Conservation (phyloP, 1,140 invertebrate species). For the Lasioglossum albipes region DNA sequence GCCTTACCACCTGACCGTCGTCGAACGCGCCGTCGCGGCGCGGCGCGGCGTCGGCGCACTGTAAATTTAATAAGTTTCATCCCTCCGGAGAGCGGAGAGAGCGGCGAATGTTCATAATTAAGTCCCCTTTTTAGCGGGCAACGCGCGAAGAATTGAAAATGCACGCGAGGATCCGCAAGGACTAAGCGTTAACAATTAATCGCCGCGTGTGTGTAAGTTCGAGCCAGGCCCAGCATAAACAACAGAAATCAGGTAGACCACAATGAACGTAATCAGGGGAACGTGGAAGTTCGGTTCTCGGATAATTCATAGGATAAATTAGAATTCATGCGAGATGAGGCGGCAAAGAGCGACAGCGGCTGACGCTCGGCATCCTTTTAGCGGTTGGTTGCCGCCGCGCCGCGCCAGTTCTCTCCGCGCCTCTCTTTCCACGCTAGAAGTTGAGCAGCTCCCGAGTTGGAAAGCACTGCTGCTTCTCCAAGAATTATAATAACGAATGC, state of each 20-base stretch:
- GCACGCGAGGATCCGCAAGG: too few relatives aligned
- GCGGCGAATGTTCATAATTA: too few relatives aligned
- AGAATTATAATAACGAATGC: conserved; percentile 81
- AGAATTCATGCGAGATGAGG: conserved; percentile 48
- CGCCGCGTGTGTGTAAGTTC: too few relatives aligned
- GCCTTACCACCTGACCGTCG: neutral
- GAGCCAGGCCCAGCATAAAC: neutral
- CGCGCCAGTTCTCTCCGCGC: neutral
- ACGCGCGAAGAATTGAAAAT: too few relatives aligned
- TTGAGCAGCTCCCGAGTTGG: conserved; percentile 39
- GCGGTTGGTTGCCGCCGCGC: neutral
- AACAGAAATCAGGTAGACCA: conserved; percentile 6
- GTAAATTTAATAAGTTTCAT: too few relatives aligned
- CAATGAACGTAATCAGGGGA: conserved; percentile 32
- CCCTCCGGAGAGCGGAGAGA: too few relatives aligned
- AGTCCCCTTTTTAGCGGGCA: too few relatives aligned
- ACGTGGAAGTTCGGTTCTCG: conserved; percentile 33
- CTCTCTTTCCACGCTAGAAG: conserved; percentile 37
- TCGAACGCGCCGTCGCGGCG: neutral
- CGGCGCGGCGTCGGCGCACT: too few relatives aligned
- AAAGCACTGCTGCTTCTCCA: conserved; percentile 61
- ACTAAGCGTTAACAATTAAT: too few relatives aligned
- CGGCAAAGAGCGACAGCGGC: conserved; percentile 43
- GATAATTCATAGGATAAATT: conserved; percentile 61
- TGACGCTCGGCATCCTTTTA: conserved; percentile 47